A percentile compares a stretch with the other conserved stretches of the same genome.
Conservation (phyloP, 2,113 vertebrate genomes). For the Leucosticte australis region DNA sequence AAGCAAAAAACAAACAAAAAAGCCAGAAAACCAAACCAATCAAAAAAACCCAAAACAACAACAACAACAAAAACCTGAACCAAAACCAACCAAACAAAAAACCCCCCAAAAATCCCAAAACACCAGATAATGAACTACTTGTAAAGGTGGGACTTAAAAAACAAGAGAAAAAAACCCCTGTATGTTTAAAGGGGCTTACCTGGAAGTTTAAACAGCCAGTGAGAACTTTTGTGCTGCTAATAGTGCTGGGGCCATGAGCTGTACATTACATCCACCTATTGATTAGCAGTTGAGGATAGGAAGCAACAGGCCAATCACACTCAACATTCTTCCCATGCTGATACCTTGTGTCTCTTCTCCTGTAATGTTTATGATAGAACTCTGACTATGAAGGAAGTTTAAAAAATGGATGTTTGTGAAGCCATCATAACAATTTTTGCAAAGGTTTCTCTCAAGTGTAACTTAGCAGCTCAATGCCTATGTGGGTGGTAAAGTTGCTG, state of each 20-base stretch:
- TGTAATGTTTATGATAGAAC: background rate
- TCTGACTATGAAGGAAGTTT: background rate
- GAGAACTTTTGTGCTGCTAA: background rate
- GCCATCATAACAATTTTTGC: background rate
- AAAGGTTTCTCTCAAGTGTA: background rate
- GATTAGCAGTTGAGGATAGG: background rate
- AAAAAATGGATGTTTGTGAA: background rate
- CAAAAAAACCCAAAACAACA: background rate
- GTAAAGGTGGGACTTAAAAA: background rate
- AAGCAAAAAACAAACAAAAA: background rate
- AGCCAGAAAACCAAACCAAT: no score
- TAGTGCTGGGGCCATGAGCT: background rate
- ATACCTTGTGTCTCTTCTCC: background rate
- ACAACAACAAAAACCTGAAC: no score
- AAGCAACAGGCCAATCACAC: background rate
- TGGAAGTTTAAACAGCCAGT: background rate
- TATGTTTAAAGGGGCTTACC: background rate
- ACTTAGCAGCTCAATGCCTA: background rate
- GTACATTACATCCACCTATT: background rate
- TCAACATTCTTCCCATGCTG: background rate
- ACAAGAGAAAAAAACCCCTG: fast-evolving
- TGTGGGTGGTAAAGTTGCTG: background rate
- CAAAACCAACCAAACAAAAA: background rate
- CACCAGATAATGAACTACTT: background rate
- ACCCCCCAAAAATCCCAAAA: no score